A percentile compares a stretch with the other conserved stretches of the same genome.
phyloP scores from a whole-genome alignment of 2,797 vertebrate genomes.

The Acanthurus tractus region DNA sequence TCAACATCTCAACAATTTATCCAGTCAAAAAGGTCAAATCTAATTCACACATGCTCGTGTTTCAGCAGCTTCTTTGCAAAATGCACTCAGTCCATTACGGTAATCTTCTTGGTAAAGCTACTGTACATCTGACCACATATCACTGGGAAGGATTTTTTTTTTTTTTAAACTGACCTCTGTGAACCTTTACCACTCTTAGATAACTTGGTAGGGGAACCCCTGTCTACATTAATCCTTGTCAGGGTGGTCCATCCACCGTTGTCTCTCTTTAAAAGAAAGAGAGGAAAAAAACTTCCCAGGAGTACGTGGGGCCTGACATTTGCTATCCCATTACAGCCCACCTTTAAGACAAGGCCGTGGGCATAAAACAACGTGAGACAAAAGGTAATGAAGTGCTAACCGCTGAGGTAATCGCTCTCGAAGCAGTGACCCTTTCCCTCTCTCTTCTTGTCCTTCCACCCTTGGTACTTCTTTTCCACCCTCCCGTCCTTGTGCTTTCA shows the following conservation, averaged over 20 bases:
- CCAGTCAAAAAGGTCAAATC: slow-evolving; percentile 12
- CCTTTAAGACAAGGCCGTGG: slow-evolving; percentile 71
- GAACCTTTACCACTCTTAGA: slow-evolving; percentile 44
- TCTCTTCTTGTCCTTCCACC: slow-evolving; percentile 43
- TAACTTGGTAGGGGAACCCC: slow-evolving; percentile 58
- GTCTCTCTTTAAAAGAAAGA: slow-evolving; percentile 60
- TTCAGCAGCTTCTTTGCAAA: slow-evolving; percentile 34
- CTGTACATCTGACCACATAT: slow-evolving; percentile 31
- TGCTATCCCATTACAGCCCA: slow-evolving; percentile 80
- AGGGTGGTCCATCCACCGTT: slow-evolving; percentile 77
- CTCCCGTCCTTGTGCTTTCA: slow-evolving; percentile 32
- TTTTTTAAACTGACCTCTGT: slow-evolving; percentile 38
- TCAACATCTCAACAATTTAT: slow-evolving; percentile 4
- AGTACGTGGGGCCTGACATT: slow-evolving; percentile 78
- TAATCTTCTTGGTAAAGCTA: slow-evolving; percentile 7
- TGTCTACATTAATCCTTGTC: slow-evolving; percentile 62
- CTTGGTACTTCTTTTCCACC: slow-evolving; percentile 18
- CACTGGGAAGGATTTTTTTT: neutral
- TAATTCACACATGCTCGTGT: slow-evolving; percentile 18
- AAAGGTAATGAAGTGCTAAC: slow-evolving; percentile 84
- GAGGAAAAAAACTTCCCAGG: slow-evolving; percentile 64
- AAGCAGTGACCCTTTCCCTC: slow-evolving; percentile 58
- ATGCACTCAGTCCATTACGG: slow-evolving; percentile 2
- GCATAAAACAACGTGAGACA: slow-evolving; percentile 78
- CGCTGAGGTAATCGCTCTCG: slow-evolving; percentile 77